phyloP scores from a whole-genome alignment of 2,113 vertebrate species.

The Tachycineta bicolor region DNA sequence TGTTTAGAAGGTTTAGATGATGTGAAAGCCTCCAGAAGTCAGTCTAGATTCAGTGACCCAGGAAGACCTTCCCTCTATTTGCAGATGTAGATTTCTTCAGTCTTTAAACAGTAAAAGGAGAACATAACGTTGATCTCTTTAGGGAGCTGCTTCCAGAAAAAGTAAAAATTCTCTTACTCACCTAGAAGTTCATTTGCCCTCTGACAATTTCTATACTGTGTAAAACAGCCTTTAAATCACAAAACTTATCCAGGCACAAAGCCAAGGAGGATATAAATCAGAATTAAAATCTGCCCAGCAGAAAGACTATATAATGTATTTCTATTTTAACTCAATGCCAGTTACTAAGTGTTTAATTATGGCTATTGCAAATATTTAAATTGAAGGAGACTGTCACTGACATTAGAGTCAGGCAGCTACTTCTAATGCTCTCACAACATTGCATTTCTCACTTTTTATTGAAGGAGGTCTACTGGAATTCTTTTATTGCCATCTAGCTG shows the following conservation, averaged over 20 bases:
- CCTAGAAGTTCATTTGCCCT: neutral
- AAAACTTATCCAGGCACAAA: slow-evolving; percentile 23
- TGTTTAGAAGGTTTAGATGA: neutral
- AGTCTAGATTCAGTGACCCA: neutral
- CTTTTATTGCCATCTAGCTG: slow-evolving; percentile 69
- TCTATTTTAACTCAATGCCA: slow-evolving; percentile 20
- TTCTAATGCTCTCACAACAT: neutral
- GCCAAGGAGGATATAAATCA: slow-evolving; percentile 25
- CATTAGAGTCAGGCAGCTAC: slow-evolving; percentile 12
- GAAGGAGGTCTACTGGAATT: slow-evolving; percentile 26
- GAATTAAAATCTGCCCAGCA: slow-evolving; percentile 38
- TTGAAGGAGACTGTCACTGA: neutral
- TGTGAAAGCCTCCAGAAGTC: neutral
- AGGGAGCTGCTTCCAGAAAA: neutral
- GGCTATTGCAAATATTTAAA: slow-evolving; percentile 55
- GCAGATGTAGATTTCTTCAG: neutral
- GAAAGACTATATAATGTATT: slow-evolving; percentile 6
- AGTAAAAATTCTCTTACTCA: neutral
- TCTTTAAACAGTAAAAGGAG: neutral
- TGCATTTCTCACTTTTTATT: neutral
- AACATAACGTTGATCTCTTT: neutral
- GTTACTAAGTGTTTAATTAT: slow-evolving; percentile 50
- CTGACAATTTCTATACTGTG: neutral
- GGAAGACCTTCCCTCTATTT: neutral
- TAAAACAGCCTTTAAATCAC: slow-evolving; percentile 13